Percentiles rank a stretch among this genome's conserved stretches.
Conservation (phyloP, 2,888 invertebrate species). For the Parasteatoda lunata region DNA sequence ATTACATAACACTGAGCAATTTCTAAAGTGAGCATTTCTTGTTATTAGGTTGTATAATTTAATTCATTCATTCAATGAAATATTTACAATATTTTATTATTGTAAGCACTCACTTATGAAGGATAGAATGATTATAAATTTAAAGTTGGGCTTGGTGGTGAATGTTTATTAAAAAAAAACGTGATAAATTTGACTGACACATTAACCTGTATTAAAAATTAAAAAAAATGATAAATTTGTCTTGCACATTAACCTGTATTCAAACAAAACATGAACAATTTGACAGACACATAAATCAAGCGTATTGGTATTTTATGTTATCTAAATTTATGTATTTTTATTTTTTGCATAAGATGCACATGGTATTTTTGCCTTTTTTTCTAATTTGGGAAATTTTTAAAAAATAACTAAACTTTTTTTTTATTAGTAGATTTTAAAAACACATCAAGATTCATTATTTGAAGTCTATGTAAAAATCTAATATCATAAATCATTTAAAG, state of each 20-base stretch:
- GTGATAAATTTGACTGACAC: not conserved
- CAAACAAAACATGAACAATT: not conserved
- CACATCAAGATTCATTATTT: too few species aligned
- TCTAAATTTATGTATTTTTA: too few species aligned
- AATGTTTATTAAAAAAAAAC: not conserved
- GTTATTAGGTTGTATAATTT: constrained; percentile 17
- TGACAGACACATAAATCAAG: too few species aligned
- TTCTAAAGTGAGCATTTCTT: constrained; percentile 60
- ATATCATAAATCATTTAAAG: too few species aligned
- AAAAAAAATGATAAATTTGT: not conserved
- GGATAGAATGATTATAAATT: not conserved
- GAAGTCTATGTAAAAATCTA: too few species aligned
- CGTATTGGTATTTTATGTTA: too few species aligned
- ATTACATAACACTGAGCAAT: constrained; percentile 59
- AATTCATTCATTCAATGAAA: not conserved
- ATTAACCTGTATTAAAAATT: not conserved
- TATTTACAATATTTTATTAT: not conserved
- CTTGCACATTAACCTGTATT: not conserved
- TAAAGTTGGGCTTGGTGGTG: not conserved
- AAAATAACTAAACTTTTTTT: too few species aligned
- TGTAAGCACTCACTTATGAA: not conserved
- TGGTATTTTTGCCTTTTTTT: too few species aligned
- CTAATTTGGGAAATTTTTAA: too few species aligned
- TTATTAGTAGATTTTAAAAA: too few species aligned
- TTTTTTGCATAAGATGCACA: too few species aligned